Percentiles rank a stretch among this genome's conserved stretches.
phyloP scores from a whole-genome alignment of 2,888 invertebrate genomes.

The Tinea pellionella region DNA sequence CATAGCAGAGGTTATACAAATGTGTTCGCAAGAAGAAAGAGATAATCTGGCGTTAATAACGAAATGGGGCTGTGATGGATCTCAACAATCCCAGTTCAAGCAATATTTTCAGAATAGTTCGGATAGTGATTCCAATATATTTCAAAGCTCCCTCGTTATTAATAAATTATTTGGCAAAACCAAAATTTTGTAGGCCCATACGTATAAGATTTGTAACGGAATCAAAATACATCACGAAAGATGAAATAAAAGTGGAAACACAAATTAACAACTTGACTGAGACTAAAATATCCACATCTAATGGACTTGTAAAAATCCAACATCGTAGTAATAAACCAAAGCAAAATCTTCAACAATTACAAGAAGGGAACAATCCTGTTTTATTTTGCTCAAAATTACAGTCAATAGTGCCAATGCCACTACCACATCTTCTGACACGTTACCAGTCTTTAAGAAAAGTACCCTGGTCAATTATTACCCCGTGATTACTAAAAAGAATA shows the following conservation, averaged over 20 bases:
- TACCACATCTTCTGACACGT: too few species aligned
- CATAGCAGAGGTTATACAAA: background rate
- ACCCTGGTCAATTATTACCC: too few species aligned
- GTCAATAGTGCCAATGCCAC: too few species aligned
- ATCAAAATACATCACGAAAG: constrained; percentile 15
- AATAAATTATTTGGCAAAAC: constrained; percentile 16
- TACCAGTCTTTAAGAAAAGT: too few species aligned
- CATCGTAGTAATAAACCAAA: too few species aligned
- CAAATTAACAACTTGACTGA: background rate
- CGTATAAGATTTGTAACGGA: constrained; percentile 16
- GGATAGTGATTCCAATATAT: constrained; percentile 14
- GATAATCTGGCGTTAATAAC: constrained; percentile 13
- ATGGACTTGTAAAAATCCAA: too few species aligned
- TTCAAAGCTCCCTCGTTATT: constrained; percentile 14
- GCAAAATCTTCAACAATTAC: too few species aligned
- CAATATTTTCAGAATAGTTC: constrained; percentile 12
- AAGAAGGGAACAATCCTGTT: too few species aligned
- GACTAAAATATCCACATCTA: background rate
- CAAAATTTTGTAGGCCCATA: constrained; percentile 16
- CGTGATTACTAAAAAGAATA: too few species aligned
- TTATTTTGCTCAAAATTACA: too few species aligned
- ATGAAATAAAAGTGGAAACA: constrained; percentile 12
- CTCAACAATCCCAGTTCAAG: constrained; percentile 12
- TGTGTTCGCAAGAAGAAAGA: background rate
- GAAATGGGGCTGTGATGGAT: constrained; percentile 18